Percentiles rank a stretch among this genome's conserved stretches.
These are phyloP conservation scores for Beroe ovata DNA, from an alignment of 37 sponge, comb jelly and placozoan species.

Conservation along the genomic window DNA sequence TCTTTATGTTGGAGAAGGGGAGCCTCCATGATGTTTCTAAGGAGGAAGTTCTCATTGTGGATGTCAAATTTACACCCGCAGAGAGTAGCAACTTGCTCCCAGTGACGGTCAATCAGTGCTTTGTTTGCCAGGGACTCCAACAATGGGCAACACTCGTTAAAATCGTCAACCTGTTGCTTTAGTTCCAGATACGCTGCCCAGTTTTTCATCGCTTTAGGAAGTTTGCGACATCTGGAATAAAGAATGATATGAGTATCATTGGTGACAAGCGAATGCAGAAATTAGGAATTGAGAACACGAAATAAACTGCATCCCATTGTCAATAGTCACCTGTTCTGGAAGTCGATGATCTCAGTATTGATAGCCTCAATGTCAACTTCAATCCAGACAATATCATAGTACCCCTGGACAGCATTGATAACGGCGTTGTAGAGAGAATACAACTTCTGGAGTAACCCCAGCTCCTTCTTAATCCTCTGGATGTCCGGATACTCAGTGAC, in stretches of 20 bases:
- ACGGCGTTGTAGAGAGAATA: slow-evolving; percentile 91
- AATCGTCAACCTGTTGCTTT: slow-evolving; percentile 92
- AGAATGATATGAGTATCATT: not conserved
- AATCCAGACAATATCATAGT: slow-evolving; percentile 93
- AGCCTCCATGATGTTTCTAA: slow-evolving; percentile 93
- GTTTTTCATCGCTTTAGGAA: slow-evolving; percentile 95
- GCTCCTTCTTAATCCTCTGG: slow-evolving; percentile 75
- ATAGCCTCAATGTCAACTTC: slow-evolving; percentile 96
- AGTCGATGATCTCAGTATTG: slow-evolving; percentile 90
- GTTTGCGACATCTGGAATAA: slow-evolving; percentile 90
- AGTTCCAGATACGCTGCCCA: slow-evolving; percentile 95
- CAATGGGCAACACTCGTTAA: slow-evolving; percentile 94
- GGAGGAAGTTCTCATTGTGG: slow-evolving; percentile 81
- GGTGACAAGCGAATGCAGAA: too few relatives aligned
- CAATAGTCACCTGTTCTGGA: slow-evolving; percentile 94
- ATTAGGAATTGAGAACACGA: too few relatives aligned
- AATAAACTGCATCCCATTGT: too few relatives aligned
- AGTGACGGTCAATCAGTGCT: slow-evolving; percentile 94
- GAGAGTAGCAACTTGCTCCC: slow-evolving; percentile 79
- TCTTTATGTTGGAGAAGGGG: slow-evolving; percentile 89
- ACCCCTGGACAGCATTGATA: slow-evolving; percentile 83
- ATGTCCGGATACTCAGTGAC: slow-evolving; percentile 88
- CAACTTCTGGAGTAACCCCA: slow-evolving; percentile 92
- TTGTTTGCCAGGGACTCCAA: slow-evolving; percentile 92
- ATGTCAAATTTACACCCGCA: slow-evolving; percentile 89